Percentiles rank a stretch among this genome's conserved stretches.
These are phyloP conservation scores for Trichonephila clavipes DNA, from an alignment of 1,140 invertebrate genomes.

Conservation along the genomic window DNA sequence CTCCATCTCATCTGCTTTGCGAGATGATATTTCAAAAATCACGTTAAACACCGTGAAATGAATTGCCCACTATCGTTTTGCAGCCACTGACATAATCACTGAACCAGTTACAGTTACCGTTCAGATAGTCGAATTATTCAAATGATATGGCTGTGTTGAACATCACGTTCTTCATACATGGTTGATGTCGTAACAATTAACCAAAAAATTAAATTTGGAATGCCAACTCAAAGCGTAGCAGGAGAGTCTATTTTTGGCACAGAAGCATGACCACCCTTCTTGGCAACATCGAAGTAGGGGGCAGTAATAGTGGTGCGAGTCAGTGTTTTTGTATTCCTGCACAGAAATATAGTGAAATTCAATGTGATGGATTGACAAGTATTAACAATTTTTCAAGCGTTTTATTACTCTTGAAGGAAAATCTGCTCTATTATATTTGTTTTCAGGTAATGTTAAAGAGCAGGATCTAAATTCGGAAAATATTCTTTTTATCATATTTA, in stretches of 20 bases:
- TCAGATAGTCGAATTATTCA: slow-evolving; percentile 33
- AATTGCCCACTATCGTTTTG: slow-evolving; percentile 13
- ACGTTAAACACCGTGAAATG: slow-evolving; percentile 38
- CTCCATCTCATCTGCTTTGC: not conserved
- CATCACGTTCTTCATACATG: slow-evolving; percentile 51
- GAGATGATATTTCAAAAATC: slow-evolving; percentile 14
- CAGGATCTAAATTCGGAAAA: too few relatives aligned
- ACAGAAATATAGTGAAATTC: too few relatives aligned
- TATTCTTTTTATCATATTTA: too few relatives aligned
- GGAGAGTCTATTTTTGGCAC: slow-evolving; percentile 20
- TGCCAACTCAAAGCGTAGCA: not conserved
- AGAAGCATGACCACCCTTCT: not conserved
- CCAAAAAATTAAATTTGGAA: slow-evolving; percentile 44
- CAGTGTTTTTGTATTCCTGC: not conserved
- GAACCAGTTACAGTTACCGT: not conserved
- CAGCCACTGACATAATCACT: slow-evolving; percentile 12
- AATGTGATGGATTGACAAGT: too few relatives aligned
- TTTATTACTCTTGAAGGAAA: too few relatives aligned
- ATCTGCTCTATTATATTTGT: too few relatives aligned
- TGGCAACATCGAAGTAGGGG: not conserved
- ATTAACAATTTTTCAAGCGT: too few relatives aligned
- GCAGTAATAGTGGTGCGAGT: not conserved
- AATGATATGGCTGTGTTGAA: slow-evolving; percentile 50
- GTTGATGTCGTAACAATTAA: slow-evolving; percentile 54
- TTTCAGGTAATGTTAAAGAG: too few relatives aligned